Base-by-base conservation (phyloP, 2,113 vertebrate species). In the Gymnogyps californianus region DNA sequence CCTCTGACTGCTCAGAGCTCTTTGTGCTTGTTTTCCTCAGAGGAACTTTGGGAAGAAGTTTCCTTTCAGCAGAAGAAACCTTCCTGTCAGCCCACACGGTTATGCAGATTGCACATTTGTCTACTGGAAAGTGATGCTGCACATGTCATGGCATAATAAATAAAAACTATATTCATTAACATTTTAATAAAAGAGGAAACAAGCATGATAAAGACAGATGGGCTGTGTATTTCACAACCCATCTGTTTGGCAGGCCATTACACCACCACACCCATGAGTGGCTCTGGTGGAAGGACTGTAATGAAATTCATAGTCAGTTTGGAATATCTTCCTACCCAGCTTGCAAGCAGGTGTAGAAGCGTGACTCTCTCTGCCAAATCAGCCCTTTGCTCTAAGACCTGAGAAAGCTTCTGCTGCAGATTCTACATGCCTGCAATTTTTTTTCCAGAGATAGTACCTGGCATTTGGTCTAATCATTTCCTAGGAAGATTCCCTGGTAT, bases 161-260 rank as follows among this genome's bases (percentile, higher is more conserved):
- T 98, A 98, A 98, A 98, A 98, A 98, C 98, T 97, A 97, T 97
- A 98, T 98, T 98, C 97, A 97, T 98, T 98, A 98, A 97, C 98
- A 98, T 98, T 98, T 98, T 98, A 98, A 98, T 98, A 98, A 98
- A 98, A 97, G 97, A 98, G 98, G 97, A 98, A 98, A 98, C 92
- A 96, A 97, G 97, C 97, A 91, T 94, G 98, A 98, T 98, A 96
- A 96, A 98, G 98, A 98, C 98, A 97, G 98, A 98, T 98, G 98
- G 97, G 98, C 96, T 96, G 90, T 83, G 94, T 75, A 91, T 96
- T 96, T 90, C 92, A 93, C 93, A 96, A 92, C 97, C 98, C 98
- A 98, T 98, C 98, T 98, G 98, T 77, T 95, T 95, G 97, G 98
- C 96, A 96, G 96, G 81, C 96, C 97, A 84, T 93, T 87, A 90